Evolutionary conservation across 1,140 invertebrate genomes (phyloP).

Genomic region (Zophobas morio): DNA sequence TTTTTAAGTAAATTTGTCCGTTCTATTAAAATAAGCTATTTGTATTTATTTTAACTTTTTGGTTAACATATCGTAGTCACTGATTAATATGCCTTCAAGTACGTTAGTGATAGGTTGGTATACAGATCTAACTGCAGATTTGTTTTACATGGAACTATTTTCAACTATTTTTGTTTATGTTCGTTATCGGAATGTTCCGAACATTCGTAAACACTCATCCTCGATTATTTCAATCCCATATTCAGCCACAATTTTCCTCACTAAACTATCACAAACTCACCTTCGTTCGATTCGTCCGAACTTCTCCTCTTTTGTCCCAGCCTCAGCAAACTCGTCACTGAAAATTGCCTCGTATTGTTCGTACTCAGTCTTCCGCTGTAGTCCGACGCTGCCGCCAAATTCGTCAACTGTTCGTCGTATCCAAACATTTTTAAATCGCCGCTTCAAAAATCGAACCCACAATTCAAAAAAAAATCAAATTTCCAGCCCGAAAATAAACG

Average conservation of each 20-base stretch:
- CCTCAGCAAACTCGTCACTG: slow-evolving; percentile 62
- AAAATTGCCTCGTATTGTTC: slow-evolving; percentile 62
- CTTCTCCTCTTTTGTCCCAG: slow-evolving; percentile 57
- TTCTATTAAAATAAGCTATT: too few species aligned
- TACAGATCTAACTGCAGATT: too few species aligned
- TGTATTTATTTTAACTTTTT: too few species aligned
- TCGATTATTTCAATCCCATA: too few species aligned
- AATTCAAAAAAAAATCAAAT: slow-evolving; percentile 2
- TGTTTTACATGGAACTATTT: too few species aligned
- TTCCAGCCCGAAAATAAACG: neutral
- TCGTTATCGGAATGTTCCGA: too few species aligned
- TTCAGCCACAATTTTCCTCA: neutral
- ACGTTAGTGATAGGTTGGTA: too few species aligned
- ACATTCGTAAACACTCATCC: too few species aligned
- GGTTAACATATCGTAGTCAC: too few species aligned
- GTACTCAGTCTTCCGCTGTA: slow-evolving; percentile 46
- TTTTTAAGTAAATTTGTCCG: too few species aligned
- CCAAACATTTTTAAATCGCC: slow-evolving; percentile 49
- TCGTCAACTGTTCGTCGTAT: slow-evolving; percentile 50
- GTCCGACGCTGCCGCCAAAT: slow-evolving; percentile 42
- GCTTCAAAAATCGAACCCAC: neutral
- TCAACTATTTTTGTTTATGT: too few species aligned
- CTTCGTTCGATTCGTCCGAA: slow-evolving; percentile 57
- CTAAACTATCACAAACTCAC: slow-evolving; percentile 37
- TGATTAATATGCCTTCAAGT: too few species aligned